A percentile compares a stretch with the other conserved stretches of the same genome.
phyloP scores from a whole-genome alignment of 2,113 vertebrate genomes.

The Actenoides lindsayi region DNA sequence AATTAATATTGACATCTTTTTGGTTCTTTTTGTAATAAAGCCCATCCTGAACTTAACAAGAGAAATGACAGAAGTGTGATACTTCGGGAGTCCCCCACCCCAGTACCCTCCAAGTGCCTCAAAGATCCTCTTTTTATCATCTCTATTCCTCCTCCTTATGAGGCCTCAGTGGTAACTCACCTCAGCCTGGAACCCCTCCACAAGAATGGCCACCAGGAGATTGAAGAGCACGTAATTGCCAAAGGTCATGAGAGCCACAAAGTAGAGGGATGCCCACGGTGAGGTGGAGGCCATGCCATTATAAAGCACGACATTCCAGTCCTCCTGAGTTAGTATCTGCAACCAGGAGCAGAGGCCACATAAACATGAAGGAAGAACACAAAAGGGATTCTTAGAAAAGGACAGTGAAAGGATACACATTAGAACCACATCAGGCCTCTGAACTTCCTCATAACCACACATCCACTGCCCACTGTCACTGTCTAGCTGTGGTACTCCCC shows the following conservation, averaged over 20 bases:
- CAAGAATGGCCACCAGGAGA: slow-evolving; percentile 94
- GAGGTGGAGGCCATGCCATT: slow-evolving; percentile 96
- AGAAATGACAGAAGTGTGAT: not conserved
- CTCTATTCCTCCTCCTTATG: not conserved
- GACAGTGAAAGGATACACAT: not conserved
- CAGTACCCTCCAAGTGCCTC: not conserved
- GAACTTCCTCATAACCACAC: not conserved
- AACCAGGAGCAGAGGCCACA: not conserved
- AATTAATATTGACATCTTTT: not conserved
- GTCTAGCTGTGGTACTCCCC: not conserved
- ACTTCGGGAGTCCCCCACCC: not conserved
- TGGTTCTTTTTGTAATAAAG: not conserved
- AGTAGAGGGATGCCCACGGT: slow-evolving; percentile 93
- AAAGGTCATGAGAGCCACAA: slow-evolving; percentile 96
- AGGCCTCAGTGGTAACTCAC: slow-evolving; percentile 64
- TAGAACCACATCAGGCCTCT: not conserved
- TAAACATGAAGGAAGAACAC: not conserved
- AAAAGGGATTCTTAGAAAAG: not conserved
- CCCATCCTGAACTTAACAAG: not conserved
- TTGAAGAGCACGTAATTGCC: slow-evolving; percentile 98
- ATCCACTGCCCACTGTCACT: not conserved
- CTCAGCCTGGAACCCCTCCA: slow-evolving; percentile 97
- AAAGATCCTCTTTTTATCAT: not conserved
- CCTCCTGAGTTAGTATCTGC: slow-evolving; percentile 96
- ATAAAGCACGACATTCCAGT: slow-evolving; percentile 96